Conservation (phyloP, 2,113 vertebrate genomes). For the Rutilus rutilus region DNA sequence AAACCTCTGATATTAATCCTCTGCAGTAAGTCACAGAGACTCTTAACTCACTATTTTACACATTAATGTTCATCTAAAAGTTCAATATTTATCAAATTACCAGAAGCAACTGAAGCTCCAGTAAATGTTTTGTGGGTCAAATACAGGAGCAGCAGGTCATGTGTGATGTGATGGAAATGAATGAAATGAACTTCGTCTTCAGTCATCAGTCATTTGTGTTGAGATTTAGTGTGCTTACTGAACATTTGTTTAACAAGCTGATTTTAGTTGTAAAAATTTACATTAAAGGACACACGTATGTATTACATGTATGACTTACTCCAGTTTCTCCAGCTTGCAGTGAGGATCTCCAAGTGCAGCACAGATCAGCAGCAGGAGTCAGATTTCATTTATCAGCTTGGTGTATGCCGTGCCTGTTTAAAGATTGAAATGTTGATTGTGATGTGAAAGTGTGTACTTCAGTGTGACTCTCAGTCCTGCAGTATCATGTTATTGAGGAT, state of each 20-base stretch:
- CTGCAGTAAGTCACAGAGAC: no score
- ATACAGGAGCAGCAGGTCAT: neutral
- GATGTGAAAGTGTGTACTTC: neutral
- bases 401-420: no score
- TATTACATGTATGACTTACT: neutral
- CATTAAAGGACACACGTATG: neutral
- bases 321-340: neutral
- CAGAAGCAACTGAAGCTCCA: neutral
- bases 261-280: no score
- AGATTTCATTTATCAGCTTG: no score
- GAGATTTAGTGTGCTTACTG: no score
- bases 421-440: neutral
- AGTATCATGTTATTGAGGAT: neutral
- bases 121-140: neutral
- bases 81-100: neutral
- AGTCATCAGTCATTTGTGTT: no score
- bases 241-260: no score
- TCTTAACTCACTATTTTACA: no score
- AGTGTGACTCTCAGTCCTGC: neutral
- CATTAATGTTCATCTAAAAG: no score
- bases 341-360: neutral
- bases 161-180: neutral
- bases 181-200: neutral
- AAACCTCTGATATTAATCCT: no score
- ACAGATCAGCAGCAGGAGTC: neutral